Conservation (phyloP, 2,797 vertebrate species). For the Sitta carolinensis region DNA sequence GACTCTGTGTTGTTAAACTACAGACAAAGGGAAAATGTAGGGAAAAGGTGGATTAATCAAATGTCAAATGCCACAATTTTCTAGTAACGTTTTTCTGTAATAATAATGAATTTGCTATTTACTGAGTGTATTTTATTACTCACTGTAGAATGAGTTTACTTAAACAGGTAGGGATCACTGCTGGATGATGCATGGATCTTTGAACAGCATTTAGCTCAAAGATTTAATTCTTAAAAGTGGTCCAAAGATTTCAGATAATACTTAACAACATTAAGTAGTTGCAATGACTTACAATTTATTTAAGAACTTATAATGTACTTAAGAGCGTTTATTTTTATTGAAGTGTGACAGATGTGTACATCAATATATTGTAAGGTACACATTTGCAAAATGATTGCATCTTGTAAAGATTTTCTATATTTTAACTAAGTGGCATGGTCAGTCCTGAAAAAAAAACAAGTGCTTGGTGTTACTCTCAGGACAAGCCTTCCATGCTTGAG, state of each 20-base stretch:
- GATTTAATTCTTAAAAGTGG: not conserved
- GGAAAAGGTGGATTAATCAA: not conserved
- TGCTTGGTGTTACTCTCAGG: not conserved
- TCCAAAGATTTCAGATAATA: not conserved
- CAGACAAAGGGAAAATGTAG: not conserved
- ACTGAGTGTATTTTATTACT: not conserved
- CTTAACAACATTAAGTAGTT: not conserved
- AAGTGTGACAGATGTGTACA: not conserved
- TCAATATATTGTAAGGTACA: no score
- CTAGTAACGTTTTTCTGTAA: fast-evolving
- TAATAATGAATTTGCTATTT: not conserved
- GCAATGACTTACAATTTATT: not conserved
- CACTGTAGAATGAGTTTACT: not conserved
- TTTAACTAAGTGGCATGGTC: not conserved
- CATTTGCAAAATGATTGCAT: not conserved
- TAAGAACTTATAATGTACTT: not conserved
- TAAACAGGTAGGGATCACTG: not conserved
- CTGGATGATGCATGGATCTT: not conserved
- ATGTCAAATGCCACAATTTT: not conserved
- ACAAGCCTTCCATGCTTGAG: fast-evolving
- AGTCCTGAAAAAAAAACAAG: not conserved
- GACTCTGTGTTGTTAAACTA: not conserved
- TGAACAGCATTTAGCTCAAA: not conserved
- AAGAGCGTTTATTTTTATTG: not conserved
- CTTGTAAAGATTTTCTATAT: not conserved